phyloP scores from a whole-genome alignment of 2,888 invertebrate species.

The Gordius sp. region DNA sequence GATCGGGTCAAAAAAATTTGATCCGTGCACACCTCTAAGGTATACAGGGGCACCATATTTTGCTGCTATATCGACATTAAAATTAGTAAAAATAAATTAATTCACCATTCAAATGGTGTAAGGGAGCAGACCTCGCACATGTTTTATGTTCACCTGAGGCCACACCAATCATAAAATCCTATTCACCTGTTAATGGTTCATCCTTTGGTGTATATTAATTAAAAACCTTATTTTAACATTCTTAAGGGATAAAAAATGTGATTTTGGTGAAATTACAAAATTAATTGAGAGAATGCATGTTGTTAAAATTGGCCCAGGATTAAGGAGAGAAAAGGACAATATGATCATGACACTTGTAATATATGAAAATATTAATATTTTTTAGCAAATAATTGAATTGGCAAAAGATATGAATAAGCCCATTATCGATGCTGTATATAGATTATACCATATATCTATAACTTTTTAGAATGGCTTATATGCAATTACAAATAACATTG shows the following conservation, averaged over 20 bases:
- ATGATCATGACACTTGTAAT: conserved; percentile 36
- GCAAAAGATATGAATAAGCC: conserved; percentile 37
- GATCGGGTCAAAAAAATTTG: too few relatives aligned
- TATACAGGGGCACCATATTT: conserved; percentile 88
- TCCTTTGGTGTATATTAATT: conserved; percentile 36
- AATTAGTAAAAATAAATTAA: conserved; percentile 45
- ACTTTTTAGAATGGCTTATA: conserved; percentile 44
- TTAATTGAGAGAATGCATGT: conserved; percentile 64
- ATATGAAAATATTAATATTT: conserved; percentile 17
- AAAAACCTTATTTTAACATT: conserved; percentile 18
- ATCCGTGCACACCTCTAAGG: too few relatives aligned
- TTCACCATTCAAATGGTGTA: conserved; percentile 15
- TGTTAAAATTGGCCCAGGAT: conserved; percentile 64
- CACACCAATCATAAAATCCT: conserved; percentile 64
- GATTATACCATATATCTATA: conserved; percentile 10
- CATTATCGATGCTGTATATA: conserved; percentile 46
- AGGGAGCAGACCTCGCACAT: conserved; percentile 52
- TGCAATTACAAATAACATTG: conserved; percentile 42
- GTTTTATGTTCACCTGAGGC: conserved; percentile 67
- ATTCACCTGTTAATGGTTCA: conserved; percentile 89
- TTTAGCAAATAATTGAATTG: conserved; percentile 13
- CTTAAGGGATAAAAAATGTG: conserved; percentile 26
- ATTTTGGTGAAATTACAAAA: conserved; percentile 40
- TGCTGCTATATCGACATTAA: conserved; percentile 61
- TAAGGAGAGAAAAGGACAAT: conserved; percentile 46